A percentile compares a stretch with the other conserved stretches of the same genome.
Evolutionary conservation across 2,113 vertebrate genomes (phyloP).

Genomic region (Odontesthes bonariensis): DNA sequence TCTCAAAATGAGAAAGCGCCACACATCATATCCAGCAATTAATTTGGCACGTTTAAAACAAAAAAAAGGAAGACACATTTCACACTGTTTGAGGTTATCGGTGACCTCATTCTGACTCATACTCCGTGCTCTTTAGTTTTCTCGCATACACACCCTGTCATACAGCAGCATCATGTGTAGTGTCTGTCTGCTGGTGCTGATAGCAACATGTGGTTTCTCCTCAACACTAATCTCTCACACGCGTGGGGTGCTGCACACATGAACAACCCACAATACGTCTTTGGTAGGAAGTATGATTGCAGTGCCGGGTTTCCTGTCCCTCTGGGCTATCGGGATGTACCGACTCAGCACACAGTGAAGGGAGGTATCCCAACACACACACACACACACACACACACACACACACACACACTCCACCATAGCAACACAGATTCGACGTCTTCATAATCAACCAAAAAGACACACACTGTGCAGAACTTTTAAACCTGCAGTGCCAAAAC

Average conservation of each 20-base stretch:
- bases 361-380: constrained; percentile 8
- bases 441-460: constrained; percentile 56
- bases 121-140: constrained; percentile 2
- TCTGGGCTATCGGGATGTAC: constrained; percentile 64
- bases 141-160: constrained; percentile 29
- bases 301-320: constrained; percentile 67
- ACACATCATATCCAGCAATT: neutral
- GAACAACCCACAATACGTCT: constrained; percentile 52
- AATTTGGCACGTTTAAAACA: neutral
- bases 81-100: neutral
- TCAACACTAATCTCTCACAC: constrained; percentile 67
- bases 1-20: neutral
- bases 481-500: constrained; percentile 38
- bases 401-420: constrained; percentile 21
- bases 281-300: constrained; percentile 64
- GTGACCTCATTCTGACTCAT: constrained; percentile 8
- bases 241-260: constrained; percentile 25
- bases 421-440: constrained; percentile 68
- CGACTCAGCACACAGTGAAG: constrained; percentile 36
- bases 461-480: constrained; percentile 44
- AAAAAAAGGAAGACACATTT: neutral
- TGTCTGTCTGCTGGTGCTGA: constrained; percentile 67
- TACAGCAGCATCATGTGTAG: constrained; percentile 25
- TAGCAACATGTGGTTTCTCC: constrained; percentile 70
- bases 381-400: constrained; percentile 22